Evolutionary conservation across 2,113 vertebrate species (phyloP).

Genomic region (Piaya cayana): DNA sequence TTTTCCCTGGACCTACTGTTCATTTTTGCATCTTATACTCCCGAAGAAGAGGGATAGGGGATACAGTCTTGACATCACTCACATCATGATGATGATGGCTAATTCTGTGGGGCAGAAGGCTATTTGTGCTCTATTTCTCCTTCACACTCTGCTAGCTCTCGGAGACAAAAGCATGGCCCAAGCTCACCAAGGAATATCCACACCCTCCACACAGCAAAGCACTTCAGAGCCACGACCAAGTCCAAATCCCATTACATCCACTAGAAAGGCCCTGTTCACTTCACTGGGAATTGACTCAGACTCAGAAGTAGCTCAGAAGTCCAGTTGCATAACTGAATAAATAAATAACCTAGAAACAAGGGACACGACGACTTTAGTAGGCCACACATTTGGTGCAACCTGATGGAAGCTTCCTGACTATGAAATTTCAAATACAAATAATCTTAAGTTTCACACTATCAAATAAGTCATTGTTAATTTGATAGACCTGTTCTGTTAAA

Average conservation of each 20-base stretch:
- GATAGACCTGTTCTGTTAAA: constrained; percentile 10
- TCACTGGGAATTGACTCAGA: not conserved
- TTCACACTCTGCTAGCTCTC: accelerated
- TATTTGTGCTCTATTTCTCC: not conserved
- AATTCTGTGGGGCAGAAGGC: not conserved
- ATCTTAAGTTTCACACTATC: too few species aligned
- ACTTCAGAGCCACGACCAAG: not conserved
- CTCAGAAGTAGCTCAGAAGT: not conserved
- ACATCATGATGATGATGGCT: accelerated
- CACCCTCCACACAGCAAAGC: accelerated
- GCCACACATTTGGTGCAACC: accelerated
- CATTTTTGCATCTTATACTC: not conserved
- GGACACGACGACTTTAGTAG: not conserved
- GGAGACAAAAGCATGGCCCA: not conserved
- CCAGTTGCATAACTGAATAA: not conserved
- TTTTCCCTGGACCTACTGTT: not conserved
- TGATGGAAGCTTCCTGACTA: not conserved
- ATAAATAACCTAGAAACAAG: not conserved
- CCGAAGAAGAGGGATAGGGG: too few species aligned
- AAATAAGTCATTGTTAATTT: constrained; percentile 19
- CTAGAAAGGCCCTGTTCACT: not conserved
- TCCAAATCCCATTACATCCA: not conserved
- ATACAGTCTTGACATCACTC: too few species aligned
- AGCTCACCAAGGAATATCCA: accelerated
- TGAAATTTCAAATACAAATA: constrained; percentile 15